Percentiles rank a stretch among this genome's conserved stretches.
Evolutionary conservation across 1,140 invertebrate genomes (phyloP).

Genomic region (Melitaea cinxia): DNA sequence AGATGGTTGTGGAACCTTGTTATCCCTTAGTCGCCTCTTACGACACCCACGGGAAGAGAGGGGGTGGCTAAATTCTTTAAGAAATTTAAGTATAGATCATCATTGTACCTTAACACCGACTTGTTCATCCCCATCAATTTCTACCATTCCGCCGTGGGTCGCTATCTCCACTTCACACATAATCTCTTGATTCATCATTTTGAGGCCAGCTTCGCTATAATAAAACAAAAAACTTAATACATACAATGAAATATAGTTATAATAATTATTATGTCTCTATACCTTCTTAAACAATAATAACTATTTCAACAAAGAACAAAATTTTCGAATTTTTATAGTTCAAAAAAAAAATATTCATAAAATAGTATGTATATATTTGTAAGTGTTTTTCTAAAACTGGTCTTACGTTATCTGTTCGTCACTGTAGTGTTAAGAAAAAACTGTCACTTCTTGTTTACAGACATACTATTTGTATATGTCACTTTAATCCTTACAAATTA

Average conservation of each 20-base stretch:
- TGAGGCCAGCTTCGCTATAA: slow-evolving; percentile 35
- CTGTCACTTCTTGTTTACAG: slow-evolving; percentile 34
- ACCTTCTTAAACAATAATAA: too few relatives aligned
- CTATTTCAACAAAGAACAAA: not conserved
- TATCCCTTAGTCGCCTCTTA: too few relatives aligned
- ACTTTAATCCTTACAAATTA: slow-evolving; percentile 6
- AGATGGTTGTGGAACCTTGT: too few relatives aligned
- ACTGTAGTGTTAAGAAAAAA: slow-evolving; percentile 14
- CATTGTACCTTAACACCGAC: slow-evolving; percentile 80
- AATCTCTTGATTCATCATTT: slow-evolving; percentile 82
- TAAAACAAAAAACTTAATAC: slow-evolving; percentile 11
- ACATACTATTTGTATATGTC: slow-evolving; percentile 18
- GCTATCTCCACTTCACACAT: slow-evolving; percentile 84
- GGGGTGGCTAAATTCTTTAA: too few relatives aligned
- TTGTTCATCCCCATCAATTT: slow-evolving; percentile 80
- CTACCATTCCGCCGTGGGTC: slow-evolving; percentile 73
- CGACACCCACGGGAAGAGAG: too few relatives aligned
- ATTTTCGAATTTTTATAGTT: not conserved
- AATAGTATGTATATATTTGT: too few relatives aligned
- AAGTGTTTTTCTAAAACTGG: not conserved
- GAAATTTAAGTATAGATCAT: too few relatives aligned
- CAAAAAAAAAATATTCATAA: not conserved
- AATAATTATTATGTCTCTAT: not conserved
- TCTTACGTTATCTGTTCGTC: slow-evolving; percentile 8
- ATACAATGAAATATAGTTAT: not conserved